A percentile compares a stretch with the other conserved stretches of the same genome.
phyloP scores from a whole-genome alignment of 2,113 vertebrate genomes.

The Sigmodon hispidus region DNA sequence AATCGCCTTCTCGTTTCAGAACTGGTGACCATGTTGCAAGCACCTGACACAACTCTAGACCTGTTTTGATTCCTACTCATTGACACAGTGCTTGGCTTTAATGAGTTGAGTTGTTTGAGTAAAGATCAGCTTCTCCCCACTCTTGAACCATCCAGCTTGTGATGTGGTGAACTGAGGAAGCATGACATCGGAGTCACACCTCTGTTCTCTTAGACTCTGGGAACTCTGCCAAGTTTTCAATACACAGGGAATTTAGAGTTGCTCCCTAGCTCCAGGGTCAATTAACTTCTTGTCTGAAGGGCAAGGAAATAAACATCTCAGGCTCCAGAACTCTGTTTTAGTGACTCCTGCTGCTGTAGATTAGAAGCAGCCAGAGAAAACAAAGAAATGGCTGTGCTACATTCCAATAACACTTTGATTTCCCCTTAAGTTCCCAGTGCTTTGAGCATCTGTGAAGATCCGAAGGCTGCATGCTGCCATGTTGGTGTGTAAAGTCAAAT shows the following conservation, averaged over 20 bases:
- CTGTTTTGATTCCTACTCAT: not conserved
- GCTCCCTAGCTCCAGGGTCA: not conserved
- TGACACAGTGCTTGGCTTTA: not conserved
- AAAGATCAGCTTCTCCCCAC: not conserved
- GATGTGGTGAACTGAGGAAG: not conserved
- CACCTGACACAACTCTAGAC: not conserved
- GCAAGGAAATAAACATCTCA: not conserved
- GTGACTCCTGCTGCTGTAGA: not conserved
- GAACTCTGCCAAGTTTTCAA: constrained; percentile 1
- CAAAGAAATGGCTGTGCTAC: not conserved
- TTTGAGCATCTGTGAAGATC: not conserved
- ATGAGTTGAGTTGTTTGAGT: not conserved
- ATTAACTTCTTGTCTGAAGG: not conserved
- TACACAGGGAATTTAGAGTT: constrained; percentile 1
- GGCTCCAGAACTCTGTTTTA: constrained; percentile 13
- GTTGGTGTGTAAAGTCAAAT: constrained; percentile 15
- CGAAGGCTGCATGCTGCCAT: not conserved
- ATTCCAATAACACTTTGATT: not conserved
- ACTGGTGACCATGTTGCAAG: not conserved
- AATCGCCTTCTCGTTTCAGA: not conserved
- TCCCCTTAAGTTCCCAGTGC: not conserved
- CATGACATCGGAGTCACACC: not conserved
- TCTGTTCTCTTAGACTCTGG: not conserved
- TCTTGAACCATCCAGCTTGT: not conserved
- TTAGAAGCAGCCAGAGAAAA: constrained; percentile 31